These are phyloP conservation scores for Trissolcus japonicus DNA, from an alignment of 2,888 invertebrate genomes.

Conservation along the genomic window DNA sequence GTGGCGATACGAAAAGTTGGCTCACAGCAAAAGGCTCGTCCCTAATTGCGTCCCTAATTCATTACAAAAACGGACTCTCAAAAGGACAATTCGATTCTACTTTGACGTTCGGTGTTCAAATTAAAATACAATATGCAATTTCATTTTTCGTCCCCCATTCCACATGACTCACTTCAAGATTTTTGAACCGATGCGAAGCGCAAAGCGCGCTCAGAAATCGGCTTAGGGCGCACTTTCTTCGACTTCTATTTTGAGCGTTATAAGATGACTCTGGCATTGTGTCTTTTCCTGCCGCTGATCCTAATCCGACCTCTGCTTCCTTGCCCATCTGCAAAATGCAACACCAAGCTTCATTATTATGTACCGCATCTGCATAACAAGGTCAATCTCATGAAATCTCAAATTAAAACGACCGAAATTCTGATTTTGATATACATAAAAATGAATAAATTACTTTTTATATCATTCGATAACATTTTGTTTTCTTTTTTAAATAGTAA, in stretches of 20 bases:
- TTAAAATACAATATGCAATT: conserved; percentile 3
- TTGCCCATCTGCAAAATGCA: conserved; percentile 63
- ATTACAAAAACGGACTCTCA: too few relatives aligned
- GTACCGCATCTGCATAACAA: not conserved
- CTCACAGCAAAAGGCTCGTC: conserved; percentile 1
- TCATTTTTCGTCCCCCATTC: too few relatives aligned
- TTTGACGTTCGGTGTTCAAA: not conserved
- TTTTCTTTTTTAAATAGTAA: not conserved
- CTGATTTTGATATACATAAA: too few relatives aligned
- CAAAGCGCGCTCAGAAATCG: conserved; percentile 78
- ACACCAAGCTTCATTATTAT: conserved; percentile 8
- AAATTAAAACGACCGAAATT: too few relatives aligned
- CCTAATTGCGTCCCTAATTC: not conserved
- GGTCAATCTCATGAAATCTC: too few relatives aligned
- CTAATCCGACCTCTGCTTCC: conserved; percentile 67
- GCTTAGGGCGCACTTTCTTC: conserved; percentile 65
- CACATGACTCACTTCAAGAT: conserved; percentile 82
- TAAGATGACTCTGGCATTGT: conserved; percentile 59
- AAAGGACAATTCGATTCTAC: not conserved
- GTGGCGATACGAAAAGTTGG: conserved; percentile 17
- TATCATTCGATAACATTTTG: not conserved
- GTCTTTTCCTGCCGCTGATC: conserved; percentile 62
- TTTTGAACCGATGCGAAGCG: conserved; percentile 86
- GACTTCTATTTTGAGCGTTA: conserved; percentile 60
- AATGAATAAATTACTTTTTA: not conserved